phyloP scores from a whole-genome alignment of 2,888 invertebrate genomes.

The Chloromyia formosa region DNA sequence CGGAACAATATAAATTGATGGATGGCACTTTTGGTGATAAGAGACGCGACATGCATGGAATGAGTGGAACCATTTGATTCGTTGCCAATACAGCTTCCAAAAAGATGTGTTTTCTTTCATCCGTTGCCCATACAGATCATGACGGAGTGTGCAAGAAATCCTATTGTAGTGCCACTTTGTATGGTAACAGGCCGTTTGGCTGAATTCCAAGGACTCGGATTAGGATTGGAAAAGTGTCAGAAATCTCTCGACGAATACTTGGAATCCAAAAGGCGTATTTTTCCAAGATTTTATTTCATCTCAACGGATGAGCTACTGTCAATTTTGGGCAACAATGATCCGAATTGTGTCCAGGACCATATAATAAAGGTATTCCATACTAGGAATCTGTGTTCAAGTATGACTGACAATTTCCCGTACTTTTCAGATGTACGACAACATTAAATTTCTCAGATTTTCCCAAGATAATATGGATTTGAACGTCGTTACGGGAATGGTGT shows the following conservation, averaged over 20 bases:
- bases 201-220: constrained; percentile 77
- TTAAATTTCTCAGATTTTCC: constrained; percentile 76
- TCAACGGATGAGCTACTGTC: constrained; percentile 92
- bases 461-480: constrained; percentile 73
- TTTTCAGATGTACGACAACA: constrained; percentile 88
- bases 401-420: not conserved
- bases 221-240: constrained; percentile 86
- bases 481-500: constrained; percentile 83
- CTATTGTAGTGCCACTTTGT: constrained; percentile 83
- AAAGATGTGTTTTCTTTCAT: not conserved
- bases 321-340: constrained; percentile 86
- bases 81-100: not conserved
- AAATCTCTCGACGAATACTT: constrained; percentile 91
- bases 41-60: constrained; percentile 46
- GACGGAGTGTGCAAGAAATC: constrained; percentile 81
- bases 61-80: not conserved
- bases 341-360: constrained; percentile 87
- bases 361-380: constrained; percentile 81
- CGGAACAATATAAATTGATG: constrained; percentile 43
- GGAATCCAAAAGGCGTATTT: constrained; percentile 85
- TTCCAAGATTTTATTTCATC: constrained; percentile 92
- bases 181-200: constrained; percentile 75
- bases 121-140: constrained; percentile 72
- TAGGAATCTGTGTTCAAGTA: not conserved
- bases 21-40: not conserved